phyloP scores from a whole-genome alignment of 2,797 vertebrate genomes.

The Centroberyx gerrardi region DNA sequence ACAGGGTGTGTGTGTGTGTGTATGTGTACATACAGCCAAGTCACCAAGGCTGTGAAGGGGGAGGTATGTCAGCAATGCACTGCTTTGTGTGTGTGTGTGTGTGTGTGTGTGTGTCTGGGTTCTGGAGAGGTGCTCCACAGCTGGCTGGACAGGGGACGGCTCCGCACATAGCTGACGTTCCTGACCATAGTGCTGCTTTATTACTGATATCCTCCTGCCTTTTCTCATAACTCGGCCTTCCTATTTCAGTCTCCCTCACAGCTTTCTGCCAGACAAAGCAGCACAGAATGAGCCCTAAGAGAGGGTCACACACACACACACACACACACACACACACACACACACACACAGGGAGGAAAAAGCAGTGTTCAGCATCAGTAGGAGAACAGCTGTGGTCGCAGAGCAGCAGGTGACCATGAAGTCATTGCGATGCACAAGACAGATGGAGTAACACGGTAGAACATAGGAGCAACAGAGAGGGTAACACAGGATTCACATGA shows the following conservation, averaged over 20 bases:
- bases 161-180: conserved; percentile 78
- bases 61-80: conserved; percentile 72
- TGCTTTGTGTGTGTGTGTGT: conserved; percentile 35
- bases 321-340: conserved; percentile 23
- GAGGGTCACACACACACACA: conserved; percentile 19
- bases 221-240: conserved; percentile 73
- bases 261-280: conserved; percentile 65
- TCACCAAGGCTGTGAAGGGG: conserved; percentile 20
- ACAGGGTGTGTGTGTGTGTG: conserved; percentile 23
- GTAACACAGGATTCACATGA: conserved; percentile 15
- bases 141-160: conserved; percentile 62
- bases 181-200: conserved; percentile 70
- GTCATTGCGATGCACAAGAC: conserved; percentile 40
- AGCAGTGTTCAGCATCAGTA: conserved; percentile 60
- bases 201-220: conserved; percentile 81
- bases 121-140: conserved; percentile 59
- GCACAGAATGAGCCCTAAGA: conserved; percentile 38
- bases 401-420: conserved; percentile 72
- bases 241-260: conserved; percentile 69
- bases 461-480: background rate
- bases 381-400: conserved; percentile 69
- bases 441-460: conserved; percentile 44
- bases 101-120: conserved; percentile 31
- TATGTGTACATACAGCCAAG: conserved; percentile 9
- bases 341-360: conserved; percentile 15